Evolutionary conservation across 2,113 vertebrate species (phyloP).

Genomic region (Trogon melanurus): DNA sequence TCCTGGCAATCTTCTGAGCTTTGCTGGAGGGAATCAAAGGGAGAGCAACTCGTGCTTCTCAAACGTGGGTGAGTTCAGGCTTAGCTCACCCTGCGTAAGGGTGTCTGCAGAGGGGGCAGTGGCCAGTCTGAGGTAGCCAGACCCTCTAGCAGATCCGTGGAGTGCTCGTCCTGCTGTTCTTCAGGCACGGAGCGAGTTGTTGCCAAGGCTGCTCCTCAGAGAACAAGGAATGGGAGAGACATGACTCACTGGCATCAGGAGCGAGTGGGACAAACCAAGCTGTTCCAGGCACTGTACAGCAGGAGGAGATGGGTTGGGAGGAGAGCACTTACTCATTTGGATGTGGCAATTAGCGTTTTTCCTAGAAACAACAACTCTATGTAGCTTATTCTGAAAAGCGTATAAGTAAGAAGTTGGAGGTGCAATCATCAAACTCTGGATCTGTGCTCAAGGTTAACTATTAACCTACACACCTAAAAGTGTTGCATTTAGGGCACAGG

Average conservation of each 20-base stretch:
- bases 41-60: neutral
- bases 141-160: neutral
- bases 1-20: neutral
- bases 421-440: neutral
- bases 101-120: neutral
- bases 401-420: neutral
- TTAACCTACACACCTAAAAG: neutral
- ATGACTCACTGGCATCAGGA: neutral
- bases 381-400: neutral
- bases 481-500: neutral
- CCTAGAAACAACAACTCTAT: neutral
- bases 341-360: neutral
- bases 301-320: neutral
- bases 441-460: neutral
- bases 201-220: neutral
- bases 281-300: neutral
- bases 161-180: neutral
- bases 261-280: neutral
- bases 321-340: neutral
- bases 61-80: neutral
- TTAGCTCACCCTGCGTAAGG: neutral
- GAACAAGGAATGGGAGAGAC: neutral
- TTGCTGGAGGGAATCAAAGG: neutral
- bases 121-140: neutral
- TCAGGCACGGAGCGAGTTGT: neutral